These are phyloP conservation scores for Chirona hameri DNA, from an alignment of 2,888 invertebrate species.

Conservation along the genomic window DNA sequence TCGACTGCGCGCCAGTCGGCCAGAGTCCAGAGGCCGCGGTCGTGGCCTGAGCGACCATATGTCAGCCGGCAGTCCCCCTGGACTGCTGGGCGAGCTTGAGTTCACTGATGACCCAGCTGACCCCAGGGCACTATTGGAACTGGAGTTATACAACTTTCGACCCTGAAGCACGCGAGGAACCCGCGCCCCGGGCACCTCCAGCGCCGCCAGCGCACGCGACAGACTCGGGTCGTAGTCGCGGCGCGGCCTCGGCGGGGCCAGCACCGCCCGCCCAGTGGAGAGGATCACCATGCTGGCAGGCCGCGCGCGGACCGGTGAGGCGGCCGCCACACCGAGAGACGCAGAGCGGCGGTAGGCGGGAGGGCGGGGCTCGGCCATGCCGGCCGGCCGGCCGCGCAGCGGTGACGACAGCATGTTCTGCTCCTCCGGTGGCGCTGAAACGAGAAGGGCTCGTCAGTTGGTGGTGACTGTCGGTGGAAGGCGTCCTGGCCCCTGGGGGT, in stretches of 20 bases:
- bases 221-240: not conserved
- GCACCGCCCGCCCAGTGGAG: not conserved
- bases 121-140: not conserved
- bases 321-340: not conserved
- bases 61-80: not conserved
- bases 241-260: not conserved
- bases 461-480: too few relatives aligned
- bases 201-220: conserved; percentile 10
- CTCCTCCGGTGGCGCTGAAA: not conserved
- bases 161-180: not conserved
- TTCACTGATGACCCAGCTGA: not conserved
- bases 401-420: not conserved
- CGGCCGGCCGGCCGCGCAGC: not conserved
- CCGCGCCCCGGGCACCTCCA: not conserved
- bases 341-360: not conserved
- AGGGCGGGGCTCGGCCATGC: not conserved
- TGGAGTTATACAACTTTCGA: not conserved
- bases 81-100: not conserved
- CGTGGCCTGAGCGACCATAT: not conserved
- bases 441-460: not conserved
- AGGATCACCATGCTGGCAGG: not conserved
- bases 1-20: not conserved
- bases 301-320: not conserved
- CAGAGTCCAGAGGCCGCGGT: not conserved
- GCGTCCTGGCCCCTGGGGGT: too few relatives aligned